These are phyloP conservation scores for Phyllopteryx taeniolatus DNA, from an alignment of 2,113 vertebrate genomes.

Conservation along the genomic window DNA sequence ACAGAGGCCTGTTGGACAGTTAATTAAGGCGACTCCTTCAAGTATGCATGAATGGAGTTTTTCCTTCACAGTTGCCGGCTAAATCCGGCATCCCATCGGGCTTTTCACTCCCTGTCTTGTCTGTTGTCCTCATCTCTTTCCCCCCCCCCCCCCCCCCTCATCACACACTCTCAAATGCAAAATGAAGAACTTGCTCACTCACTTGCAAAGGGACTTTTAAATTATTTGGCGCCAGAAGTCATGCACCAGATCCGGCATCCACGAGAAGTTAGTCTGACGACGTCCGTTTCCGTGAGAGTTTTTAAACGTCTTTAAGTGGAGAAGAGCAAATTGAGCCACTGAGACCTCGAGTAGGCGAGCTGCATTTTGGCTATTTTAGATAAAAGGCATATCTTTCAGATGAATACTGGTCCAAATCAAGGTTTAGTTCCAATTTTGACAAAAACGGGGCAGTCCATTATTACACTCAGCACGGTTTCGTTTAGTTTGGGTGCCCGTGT, in stretches of 20 bases:
- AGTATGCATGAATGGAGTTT: slow-evolving; percentile 40
- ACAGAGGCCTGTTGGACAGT: slow-evolving; percentile 32
- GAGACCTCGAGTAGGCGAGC: too few species aligned
- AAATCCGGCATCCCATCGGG: slow-evolving; percentile 35
- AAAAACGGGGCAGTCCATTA: too few species aligned
- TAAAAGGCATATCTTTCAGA: too few species aligned
- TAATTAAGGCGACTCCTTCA: slow-evolving; percentile 30
- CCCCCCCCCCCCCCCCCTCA: not conserved
- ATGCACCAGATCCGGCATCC: slow-evolving; percentile 32
- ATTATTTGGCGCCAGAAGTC: slow-evolving; percentile 42
- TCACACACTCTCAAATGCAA: slow-evolving; percentile 6
- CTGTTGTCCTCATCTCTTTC: slow-evolving; percentile 2
- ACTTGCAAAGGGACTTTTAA: slow-evolving; percentile 25
- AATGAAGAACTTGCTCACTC: slow-evolving; percentile 16
- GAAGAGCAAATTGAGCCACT: too few species aligned
- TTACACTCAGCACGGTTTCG: too few species aligned
- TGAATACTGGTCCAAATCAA: too few species aligned
- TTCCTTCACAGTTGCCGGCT: slow-evolving; percentile 28
- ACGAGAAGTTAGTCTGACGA: not conserved
- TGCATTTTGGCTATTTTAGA: too few species aligned
- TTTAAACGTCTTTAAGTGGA: not conserved
- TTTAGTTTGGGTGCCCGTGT: too few species aligned
- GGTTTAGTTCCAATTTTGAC: too few species aligned
- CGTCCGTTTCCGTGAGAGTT: not conserved
- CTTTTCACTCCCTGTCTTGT: slow-evolving; percentile 17